Conservation (phyloP, 2,797 vertebrate genomes). For the Halcyon leucocephala region DNA sequence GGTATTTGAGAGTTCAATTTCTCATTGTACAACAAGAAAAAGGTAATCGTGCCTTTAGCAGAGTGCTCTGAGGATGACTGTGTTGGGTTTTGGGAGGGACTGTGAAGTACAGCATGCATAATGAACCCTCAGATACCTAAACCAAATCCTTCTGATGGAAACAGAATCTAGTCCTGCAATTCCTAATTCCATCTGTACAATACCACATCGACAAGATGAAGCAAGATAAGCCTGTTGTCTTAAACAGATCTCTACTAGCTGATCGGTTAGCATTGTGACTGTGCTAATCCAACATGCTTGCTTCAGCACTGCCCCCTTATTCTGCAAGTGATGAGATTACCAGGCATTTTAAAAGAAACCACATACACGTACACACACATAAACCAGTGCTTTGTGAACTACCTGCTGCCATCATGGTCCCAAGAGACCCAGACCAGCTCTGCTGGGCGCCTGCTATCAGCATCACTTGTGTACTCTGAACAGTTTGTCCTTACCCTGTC, state of each 20-base stretch:
- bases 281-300: background rate
- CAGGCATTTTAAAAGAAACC: background rate
- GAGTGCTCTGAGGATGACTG: background rate
- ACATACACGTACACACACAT: background rate
- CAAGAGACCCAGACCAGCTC: background rate
- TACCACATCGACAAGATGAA: background rate
- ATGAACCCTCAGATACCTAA: background rate
- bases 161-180: background rate
- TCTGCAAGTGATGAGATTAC: background rate
- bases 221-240: background rate
- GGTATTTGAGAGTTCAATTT: background rate
- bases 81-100: background rate
- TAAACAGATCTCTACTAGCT: background rate
- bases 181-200: background rate
- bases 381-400: background rate
- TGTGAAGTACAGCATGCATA: background rate
- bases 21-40: background rate
- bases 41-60: background rate
- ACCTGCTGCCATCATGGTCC: background rate
- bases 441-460: background rate
- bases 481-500: slow-evolving; percentile 11
- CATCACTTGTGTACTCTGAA: background rate
- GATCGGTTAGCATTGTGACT: background rate
- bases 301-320: background rate
- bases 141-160: background rate